These are phyloP conservation scores for Aplidium turbinatum DNA, from an alignment of 23 tunicate genomes.

Conservation along the genomic window DNA sequence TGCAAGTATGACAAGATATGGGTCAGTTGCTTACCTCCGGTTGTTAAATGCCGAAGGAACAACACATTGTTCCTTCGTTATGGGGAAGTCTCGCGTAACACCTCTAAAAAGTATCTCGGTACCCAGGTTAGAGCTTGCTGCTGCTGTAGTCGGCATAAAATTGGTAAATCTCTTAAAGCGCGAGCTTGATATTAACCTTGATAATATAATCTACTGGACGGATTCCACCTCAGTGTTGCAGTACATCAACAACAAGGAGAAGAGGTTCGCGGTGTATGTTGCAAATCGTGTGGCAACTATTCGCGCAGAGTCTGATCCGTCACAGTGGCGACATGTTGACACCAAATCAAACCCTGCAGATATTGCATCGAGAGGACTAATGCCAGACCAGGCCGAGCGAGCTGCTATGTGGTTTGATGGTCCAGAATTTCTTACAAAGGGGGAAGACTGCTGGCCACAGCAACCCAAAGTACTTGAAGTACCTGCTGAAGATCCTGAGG, in stretches of 20 bases:
- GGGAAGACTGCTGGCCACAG: no score
- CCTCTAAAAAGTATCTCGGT: slow-evolving; percentile 9
- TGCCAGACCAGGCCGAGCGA: not conserved
- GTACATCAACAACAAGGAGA: slow-evolving; percentile 8
- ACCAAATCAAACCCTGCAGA: slow-evolving; percentile 25
- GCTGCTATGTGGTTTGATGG: slow-evolving; percentile 10
- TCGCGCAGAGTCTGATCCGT: not conserved
- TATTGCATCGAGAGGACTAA: not conserved
- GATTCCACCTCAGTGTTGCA: slow-evolving; percentile 37
- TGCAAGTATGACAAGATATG: slow-evolving; percentile 25
- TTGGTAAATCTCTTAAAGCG: not conserved
- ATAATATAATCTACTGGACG: slow-evolving; percentile 9
- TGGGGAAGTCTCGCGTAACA: slow-evolving; percentile 25
- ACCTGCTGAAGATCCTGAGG: no score
- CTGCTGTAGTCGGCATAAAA: slow-evolving; percentile 27
- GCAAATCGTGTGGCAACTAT: slow-evolving; percentile 30
- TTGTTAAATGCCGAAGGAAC: not conserved
- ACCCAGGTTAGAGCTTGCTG: slow-evolving; percentile 25
- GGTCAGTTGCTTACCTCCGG: slow-evolving; percentile 28
- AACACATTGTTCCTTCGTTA: slow-evolving; percentile 30
- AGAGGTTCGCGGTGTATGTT: slow-evolving; percentile 18
- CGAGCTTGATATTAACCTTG: not conserved
- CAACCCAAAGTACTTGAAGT: no score
- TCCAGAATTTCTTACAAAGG: no score
- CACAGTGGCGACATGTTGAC: slow-evolving; percentile 33